A percentile compares a stretch with the other conserved stretches of the same genome.
phyloP scores from a whole-genome alignment of 2,888 invertebrate species.

The Leistus spinibarbis region DNA sequence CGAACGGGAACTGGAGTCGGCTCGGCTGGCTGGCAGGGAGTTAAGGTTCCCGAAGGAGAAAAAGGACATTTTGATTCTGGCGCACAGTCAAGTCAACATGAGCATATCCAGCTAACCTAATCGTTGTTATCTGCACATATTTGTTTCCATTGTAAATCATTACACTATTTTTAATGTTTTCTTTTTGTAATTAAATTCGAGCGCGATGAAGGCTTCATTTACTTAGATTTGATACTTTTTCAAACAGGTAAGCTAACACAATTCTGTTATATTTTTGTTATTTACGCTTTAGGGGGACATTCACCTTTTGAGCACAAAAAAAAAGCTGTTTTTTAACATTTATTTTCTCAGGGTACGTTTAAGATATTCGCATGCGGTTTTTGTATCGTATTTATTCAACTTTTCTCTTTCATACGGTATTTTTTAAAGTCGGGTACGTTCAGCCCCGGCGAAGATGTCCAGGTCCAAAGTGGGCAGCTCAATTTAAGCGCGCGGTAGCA shows the following conservation, averaged over 20 bases:
- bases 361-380: no score
- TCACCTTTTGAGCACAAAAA: no score
- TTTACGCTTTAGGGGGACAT: no score
- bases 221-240: neutral
- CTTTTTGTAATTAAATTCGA: neutral
- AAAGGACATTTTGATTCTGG: conserved; percentile 89
- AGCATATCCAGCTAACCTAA: conserved; percentile 42
- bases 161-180: neutral
- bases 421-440: no score
- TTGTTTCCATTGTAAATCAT: neutral
- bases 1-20: conserved; percentile 84
- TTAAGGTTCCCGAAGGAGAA: conserved; percentile 94
- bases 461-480: no score
- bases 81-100: conserved; percentile 78
- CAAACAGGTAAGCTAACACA: neutral
- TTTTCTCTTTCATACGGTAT: no score
- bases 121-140: neutral
- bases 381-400: no score
- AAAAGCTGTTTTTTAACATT: no score
- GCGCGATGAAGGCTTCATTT: no score
- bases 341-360: no score
- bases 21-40: conserved; percentile 86
- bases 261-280: neutral
- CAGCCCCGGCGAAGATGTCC: no score
- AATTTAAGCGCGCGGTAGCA: no score